Conservation (phyloP, 64 coral and sea anemone genomes). For the Orbicella faveolata region DNA sequence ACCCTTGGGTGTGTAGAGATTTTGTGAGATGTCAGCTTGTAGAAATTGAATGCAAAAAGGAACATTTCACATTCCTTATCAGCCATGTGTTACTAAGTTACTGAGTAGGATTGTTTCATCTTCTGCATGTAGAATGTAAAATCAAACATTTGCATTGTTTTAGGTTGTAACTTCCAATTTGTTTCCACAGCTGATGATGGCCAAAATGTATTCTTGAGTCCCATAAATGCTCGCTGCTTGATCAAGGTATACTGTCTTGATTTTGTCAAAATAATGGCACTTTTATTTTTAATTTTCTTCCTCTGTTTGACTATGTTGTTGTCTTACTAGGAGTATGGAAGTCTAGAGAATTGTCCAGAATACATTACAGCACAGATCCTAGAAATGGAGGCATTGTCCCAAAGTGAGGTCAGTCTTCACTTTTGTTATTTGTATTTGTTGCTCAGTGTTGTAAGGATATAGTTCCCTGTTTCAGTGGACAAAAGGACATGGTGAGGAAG, state of each 20-base stretch:
- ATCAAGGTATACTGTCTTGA: constrained; percentile 59
- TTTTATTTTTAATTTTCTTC: background rate
- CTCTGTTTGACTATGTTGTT: background rate
- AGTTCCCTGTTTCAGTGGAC: too few relatives aligned
- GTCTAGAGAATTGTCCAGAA: constrained; percentile 83
- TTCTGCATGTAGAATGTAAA: too few relatives aligned
- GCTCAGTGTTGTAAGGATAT: too few relatives aligned
- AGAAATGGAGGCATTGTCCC: constrained; percentile 79
- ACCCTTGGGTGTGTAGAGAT: too few relatives aligned
- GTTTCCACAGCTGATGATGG: constrained; percentile 92
- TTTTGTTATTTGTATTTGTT: background rate
- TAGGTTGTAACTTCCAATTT: background rate
- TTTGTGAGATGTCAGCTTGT: too few relatives aligned
- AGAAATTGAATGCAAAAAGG: too few relatives aligned
- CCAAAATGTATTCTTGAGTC: constrained; percentile 92
- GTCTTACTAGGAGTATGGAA: constrained; percentile 84
- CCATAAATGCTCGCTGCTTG: constrained; percentile 89
- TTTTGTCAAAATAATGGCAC: too few relatives aligned
- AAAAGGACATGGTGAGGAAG: too few relatives aligned
- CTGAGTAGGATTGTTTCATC: too few relatives aligned
- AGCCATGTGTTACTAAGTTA: too few relatives aligned
- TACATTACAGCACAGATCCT: constrained; percentile 71
- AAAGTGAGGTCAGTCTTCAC: constrained; percentile 74
- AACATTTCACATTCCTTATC: too few relatives aligned
- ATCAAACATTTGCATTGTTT: background rate